A percentile compares a stretch with the other conserved stretches of the same genome.
Evolutionary conservation across 2,888 invertebrate species (phyloP).

Genomic region (Ormia ochracea): DNA sequence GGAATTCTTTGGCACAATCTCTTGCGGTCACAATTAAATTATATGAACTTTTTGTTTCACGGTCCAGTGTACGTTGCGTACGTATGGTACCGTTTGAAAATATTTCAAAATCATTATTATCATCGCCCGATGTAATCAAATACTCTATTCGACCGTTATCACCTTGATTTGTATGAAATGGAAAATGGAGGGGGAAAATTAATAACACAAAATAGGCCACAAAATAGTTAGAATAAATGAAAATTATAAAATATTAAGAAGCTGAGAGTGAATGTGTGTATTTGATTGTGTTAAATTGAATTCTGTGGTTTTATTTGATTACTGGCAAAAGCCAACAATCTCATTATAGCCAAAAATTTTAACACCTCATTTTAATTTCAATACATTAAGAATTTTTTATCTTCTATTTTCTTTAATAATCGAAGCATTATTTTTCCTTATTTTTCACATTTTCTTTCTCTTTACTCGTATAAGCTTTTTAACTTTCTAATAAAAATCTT

Average conservation of each 20-base stretch:
- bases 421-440: conserved; percentile 9
- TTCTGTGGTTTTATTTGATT: conserved; percentile 56
- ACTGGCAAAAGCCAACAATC: conserved; percentile 35
- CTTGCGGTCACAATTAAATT: conserved; percentile 90
- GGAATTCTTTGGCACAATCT: conserved; percentile 86
- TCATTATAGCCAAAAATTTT: conserved; percentile 63
- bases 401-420: conserved; percentile 1
- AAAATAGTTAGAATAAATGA: conserved; percentile 23
- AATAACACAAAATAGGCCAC: conserved; percentile 28
- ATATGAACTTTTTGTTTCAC: conserved; percentile 89
- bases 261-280: too few species aligned
- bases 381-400: neutral
- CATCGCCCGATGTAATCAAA: conserved; percentile 89
- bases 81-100: conserved; percentile 89
- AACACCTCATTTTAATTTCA: conserved; percentile 61
- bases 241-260: neutral
- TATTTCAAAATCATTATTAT: conserved; percentile 87
- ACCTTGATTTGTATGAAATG: conserved; percentile 78
- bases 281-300: conserved; percentile 46
- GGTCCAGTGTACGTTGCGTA: conserved; percentile 86
- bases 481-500: conserved; percentile 39
- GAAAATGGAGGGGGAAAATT: conserved; percentile 37
- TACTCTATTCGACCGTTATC: conserved; percentile 90
- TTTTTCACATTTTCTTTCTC: neutral
- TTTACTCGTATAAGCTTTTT: conserved; percentile 37